Evolutionary conservation across 1,140 invertebrate species (phyloP).

Genomic region (Chymomyza costata): DNA sequence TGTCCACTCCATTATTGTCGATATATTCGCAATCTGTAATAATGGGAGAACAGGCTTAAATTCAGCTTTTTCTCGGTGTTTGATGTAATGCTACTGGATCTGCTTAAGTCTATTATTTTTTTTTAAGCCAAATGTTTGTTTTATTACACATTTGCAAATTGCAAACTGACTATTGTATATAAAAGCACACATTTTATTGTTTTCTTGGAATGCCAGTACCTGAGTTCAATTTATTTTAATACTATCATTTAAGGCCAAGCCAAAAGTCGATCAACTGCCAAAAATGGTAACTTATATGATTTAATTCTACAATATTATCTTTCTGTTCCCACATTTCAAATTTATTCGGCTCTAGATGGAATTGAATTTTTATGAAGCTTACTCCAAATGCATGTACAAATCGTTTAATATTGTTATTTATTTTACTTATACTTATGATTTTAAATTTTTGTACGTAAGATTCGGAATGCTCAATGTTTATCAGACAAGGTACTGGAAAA

Average conservation of each 20-base stretch:
- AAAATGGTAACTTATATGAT: conserved; percentile 46
- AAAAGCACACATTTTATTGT: too few species aligned
- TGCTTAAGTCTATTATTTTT: conserved; percentile 1
- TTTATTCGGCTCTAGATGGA: too few species aligned
- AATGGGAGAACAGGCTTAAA: conserved; percentile 32
- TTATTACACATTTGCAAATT: neutral
- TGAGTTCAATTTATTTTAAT: conserved; percentile 39
- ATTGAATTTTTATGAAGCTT: too few species aligned
- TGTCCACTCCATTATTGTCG: conserved; percentile 52
- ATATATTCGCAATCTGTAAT: conserved; percentile 30
- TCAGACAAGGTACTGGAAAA: too few species aligned
- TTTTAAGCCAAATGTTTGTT: neutral
- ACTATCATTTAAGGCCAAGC: conserved; percentile 44
- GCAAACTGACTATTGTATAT: neutral
- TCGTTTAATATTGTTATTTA: too few species aligned
- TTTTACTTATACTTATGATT: too few species aligned
- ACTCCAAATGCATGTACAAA: too few species aligned
- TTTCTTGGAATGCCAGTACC: too few species aligned
- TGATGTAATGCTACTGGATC: conserved; percentile 29
- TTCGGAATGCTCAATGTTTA: too few species aligned
- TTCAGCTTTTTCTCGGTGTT: conserved; percentile 56
- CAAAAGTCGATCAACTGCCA: conserved; percentile 44
- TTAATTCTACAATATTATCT: too few species aligned
- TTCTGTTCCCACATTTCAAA: too few species aligned
- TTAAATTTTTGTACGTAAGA: too few species aligned